Evolutionary conservation across 2,888 invertebrate species (phyloP).

Genomic region (Leptothorax acervorum): DNA sequence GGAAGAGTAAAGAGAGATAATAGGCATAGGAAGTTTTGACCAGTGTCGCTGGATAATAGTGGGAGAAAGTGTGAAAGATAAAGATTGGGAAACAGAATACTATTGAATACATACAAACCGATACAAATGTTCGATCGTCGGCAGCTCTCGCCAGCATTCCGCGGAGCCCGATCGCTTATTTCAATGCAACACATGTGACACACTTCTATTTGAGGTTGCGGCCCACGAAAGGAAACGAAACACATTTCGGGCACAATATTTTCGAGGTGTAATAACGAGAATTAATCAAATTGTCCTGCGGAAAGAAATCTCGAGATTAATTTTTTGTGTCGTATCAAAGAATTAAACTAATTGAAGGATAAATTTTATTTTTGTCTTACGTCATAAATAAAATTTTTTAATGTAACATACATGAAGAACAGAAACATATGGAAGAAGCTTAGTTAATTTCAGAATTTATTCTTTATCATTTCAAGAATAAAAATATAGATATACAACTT

Average conservation of each 20-base stretch:
- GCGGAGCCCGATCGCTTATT: slow-evolving; percentile 19
- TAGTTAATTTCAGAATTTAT: background rate
- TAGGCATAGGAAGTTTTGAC: too few species aligned
- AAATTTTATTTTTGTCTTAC: background rate
- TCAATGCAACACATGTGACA: slow-evolving; percentile 37
- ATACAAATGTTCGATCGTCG: slow-evolving; percentile 57
- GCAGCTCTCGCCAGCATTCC: slow-evolving; percentile 27
- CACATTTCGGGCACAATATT: background rate
- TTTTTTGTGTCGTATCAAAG: background rate
- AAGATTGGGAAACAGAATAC: background rate
- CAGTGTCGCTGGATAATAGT: too few species aligned
- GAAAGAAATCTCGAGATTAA: slow-evolving; percentile 5
- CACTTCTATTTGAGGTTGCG: slow-evolving; percentile 25
- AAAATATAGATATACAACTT: background rate
- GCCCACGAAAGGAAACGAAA: slow-evolving; percentile 5
- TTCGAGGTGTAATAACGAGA: background rate
- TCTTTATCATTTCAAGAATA: background rate
- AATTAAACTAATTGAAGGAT: background rate
- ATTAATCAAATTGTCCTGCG: background rate
- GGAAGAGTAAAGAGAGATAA: too few species aligned
- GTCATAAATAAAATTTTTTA: background rate
- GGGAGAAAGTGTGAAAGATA: too few species aligned
- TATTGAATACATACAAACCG: slow-evolving; percentile 15
- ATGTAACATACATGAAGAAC: background rate
- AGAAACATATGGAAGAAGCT: background rate